Conservation (phyloP, 2,113 vertebrate species). For the Lepidothrix coronata region DNA sequence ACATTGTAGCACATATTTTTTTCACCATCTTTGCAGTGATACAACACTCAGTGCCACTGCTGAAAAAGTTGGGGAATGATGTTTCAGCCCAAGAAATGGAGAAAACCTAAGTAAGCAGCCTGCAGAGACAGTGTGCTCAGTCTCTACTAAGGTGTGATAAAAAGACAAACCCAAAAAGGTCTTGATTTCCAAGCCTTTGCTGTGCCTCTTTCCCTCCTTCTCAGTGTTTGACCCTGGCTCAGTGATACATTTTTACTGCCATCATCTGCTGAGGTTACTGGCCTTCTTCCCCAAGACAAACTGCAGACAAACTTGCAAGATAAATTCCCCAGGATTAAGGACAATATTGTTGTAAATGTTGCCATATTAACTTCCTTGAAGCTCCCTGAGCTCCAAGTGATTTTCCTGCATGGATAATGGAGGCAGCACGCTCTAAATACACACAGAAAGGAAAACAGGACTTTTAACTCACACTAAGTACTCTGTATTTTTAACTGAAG, state of each 20-base stretch:
- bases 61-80: not conserved
- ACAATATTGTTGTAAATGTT: not conserved
- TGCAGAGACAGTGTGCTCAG: not conserved
- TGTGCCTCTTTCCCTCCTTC: not conserved
- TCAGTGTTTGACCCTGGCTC: not conserved
- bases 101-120: not conserved
- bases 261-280: not conserved
- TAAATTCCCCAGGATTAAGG: not conserved
- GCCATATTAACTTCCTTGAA: not conserved
- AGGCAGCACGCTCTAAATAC: not conserved
- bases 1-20: rapidly evolving
- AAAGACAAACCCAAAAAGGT: not conserved
- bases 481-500: not conserved
- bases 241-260: not conserved
- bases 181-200: not conserved
- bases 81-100: not conserved
- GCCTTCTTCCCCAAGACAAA: not conserved
- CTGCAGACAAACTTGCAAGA: not conserved
- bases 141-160: not conserved
- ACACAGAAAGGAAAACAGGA: not conserved
- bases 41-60: not conserved
- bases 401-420: not conserved
- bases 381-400: not conserved
- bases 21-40: not conserved
- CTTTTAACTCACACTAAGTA: not conserved